Evolutionary conservation across 2,113 vertebrate genomes (phyloP).

Genomic region (Monopterus albus): DNA sequence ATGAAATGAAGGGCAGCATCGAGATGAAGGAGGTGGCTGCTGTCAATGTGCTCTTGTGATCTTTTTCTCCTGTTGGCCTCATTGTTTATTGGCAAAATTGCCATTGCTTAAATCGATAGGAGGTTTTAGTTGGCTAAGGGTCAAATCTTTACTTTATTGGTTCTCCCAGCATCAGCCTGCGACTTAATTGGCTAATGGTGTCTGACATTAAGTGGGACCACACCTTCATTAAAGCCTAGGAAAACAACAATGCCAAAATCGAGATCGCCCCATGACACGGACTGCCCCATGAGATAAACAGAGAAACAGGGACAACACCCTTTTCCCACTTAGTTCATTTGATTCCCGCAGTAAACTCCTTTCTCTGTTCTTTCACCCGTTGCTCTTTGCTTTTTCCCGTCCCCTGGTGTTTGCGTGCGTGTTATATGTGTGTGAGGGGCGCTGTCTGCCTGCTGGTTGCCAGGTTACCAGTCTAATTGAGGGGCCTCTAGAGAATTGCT

Average conservation of each 20-base stretch:
- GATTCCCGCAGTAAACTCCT: slow-evolving; percentile 29
- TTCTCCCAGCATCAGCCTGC: slow-evolving; percentile 13
- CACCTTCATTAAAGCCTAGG: slow-evolving; percentile 13
- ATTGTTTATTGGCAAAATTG: slow-evolving; percentile 13
- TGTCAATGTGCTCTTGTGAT: neutral
- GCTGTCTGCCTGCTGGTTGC: slow-evolving; percentile 80
- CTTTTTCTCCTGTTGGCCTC: slow-evolving; percentile 2
- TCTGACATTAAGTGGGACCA: slow-evolving; percentile 37
- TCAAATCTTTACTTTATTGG: slow-evolving; percentile 24
- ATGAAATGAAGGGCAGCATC: slow-evolving; percentile 40
- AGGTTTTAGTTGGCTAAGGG: slow-evolving; percentile 1
- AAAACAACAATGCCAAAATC: slow-evolving; percentile 9
- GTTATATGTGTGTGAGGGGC: slow-evolving; percentile 56
- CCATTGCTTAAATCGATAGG: slow-evolving; percentile 11
- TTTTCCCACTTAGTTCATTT: slow-evolving; percentile 29
- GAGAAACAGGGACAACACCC: slow-evolving; percentile 15
- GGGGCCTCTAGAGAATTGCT: slow-evolving; percentile 78
- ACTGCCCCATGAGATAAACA: slow-evolving; percentile 19
- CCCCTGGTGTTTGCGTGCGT: slow-evolving; percentile 21
- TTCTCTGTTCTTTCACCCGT: slow-evolving; percentile 12
- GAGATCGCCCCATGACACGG: neutral
- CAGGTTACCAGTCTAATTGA: slow-evolving; percentile 84
- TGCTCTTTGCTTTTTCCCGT: slow-evolving; percentile 34
- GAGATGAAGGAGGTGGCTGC: neutral
- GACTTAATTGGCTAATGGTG: slow-evolving; percentile 41